These are phyloP conservation scores for Holotrichia oblita DNA, from an alignment of 1,140 invertebrate species.

Conservation along the genomic window DNA sequence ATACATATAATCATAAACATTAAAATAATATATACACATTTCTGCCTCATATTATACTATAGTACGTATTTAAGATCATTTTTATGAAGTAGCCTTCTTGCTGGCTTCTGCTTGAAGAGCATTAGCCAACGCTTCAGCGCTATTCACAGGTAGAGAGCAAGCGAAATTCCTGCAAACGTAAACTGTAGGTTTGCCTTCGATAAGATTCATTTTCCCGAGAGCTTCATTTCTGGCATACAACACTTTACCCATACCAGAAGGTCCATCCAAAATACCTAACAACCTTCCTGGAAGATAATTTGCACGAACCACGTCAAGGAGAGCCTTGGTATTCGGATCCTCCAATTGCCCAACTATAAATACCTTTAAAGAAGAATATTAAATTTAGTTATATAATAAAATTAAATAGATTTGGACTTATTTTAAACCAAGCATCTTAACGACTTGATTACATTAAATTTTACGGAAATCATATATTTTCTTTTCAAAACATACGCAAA, in stretches of 20 bases:
- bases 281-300: slow-evolving; percentile 76
- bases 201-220: slow-evolving; percentile 55
- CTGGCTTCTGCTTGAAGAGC: slow-evolving; percentile 63
- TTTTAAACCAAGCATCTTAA: too few relatives aligned
- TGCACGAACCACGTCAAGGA: slow-evolving; percentile 73
- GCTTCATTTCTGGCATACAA: slow-evolving; percentile 54
- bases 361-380: slow-evolving; percentile 63
- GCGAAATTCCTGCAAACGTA: slow-evolving; percentile 84
- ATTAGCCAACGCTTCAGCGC: slow-evolving; percentile 71
- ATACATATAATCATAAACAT: too few relatives aligned
- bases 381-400: too few relatives aligned
- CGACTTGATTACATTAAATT: too few relatives aligned
- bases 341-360: slow-evolving; percentile 72
- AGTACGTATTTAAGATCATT: not conserved
- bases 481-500: not conserved
- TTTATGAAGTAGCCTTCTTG: not conserved
- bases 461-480: not conserved
- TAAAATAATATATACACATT: too few relatives aligned
- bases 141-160: slow-evolving; percentile 82
- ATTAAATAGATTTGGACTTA: too few relatives aligned
- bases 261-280: slow-evolving; percentile 72
- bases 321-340: slow-evolving; percentile 71
- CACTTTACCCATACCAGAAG: slow-evolving; percentile 59
- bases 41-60: too few relatives aligned
- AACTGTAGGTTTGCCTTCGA: slow-evolving; percentile 72